Conservation (phyloP, 1,140 invertebrate genomes). For the Dinoponera quadriceps region DNA sequence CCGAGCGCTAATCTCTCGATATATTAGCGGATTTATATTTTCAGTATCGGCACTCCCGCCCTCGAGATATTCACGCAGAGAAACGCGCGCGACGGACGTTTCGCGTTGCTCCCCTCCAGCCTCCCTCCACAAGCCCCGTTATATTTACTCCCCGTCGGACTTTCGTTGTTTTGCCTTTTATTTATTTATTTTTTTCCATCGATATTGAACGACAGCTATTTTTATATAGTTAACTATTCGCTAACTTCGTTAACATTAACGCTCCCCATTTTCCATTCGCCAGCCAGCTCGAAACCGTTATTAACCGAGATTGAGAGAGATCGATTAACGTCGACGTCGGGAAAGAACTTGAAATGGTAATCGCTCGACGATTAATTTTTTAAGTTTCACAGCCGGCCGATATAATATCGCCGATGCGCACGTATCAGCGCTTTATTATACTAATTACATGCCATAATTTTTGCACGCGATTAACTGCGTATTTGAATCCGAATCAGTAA, state of each 20-base stretch:
- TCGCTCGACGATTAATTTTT: conserved; percentile 7
- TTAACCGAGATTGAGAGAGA: no score
- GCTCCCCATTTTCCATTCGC: no score
- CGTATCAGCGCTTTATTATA: conserved; percentile 41
- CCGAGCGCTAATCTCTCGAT: conserved; percentile 84
- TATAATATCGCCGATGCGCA: neutral
- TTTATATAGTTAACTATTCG: neutral
- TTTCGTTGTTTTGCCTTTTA: neutral
- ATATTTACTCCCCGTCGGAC: neutral
- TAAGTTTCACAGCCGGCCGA: neutral
- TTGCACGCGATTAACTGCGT: conserved; percentile 40
- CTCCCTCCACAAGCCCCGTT: neutral
- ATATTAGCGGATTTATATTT: conserved; percentile 85
- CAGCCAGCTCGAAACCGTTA: no score
- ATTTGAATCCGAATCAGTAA: conserved; percentile 44
- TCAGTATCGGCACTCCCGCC: conserved; percentile 69
- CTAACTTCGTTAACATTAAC: conserved; percentile 12
- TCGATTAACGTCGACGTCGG: neutral
- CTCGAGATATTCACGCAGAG: conserved; percentile 64
- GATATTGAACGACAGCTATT: conserved; percentile 9
- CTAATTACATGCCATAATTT: conserved; percentile 50
- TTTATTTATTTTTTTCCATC: no score
- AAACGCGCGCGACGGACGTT: conserved; percentile 62
- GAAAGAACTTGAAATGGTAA: neutral
- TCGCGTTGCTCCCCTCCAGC: conserved; percentile 43